Percentiles rank a stretch among this genome's conserved stretches.
phyloP scores from a whole-genome alignment of 2,113 vertebrate genomes.

The Tauraco erythrolophus region DNA sequence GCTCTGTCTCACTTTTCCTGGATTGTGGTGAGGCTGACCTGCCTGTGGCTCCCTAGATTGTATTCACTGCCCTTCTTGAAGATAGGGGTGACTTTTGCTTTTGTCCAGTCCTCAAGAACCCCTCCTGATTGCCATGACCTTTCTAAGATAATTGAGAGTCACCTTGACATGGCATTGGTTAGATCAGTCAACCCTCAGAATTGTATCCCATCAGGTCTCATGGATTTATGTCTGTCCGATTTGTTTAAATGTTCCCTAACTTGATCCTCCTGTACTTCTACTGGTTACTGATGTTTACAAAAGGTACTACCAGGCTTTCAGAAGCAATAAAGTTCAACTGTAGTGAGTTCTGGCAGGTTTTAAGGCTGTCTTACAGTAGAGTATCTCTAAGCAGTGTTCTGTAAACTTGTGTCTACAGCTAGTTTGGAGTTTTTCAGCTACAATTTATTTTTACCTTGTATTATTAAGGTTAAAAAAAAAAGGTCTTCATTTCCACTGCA shows the following conservation, averaged over 20 bases:
- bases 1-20: not conserved
- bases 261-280: not conserved
- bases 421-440: not conserved
- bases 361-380: not conserved
- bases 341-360: not conserved
- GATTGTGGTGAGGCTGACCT: not conserved
- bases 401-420: not conserved
- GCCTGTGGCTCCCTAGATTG: not conserved
- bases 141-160: not conserved
- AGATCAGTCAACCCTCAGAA: not conserved
- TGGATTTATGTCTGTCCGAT: not conserved
- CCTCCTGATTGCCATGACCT: not conserved
- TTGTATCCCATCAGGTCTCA: not conserved
- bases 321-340: not conserved
- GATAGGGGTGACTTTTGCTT: not conserved
- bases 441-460: not conserved
- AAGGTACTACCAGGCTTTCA: not conserved
- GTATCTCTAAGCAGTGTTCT: not conserved
- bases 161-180: not conserved
- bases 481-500: not conserved
- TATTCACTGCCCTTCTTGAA: not conserved
- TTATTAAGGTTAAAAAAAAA: not conserved
- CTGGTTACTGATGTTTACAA: not conserved
- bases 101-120: not conserved
- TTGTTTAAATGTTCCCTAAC: not conserved